phyloP scores from a whole-genome alignment of 92 coral and sea anemone species.

The Pocillopora grandis region DNA sequence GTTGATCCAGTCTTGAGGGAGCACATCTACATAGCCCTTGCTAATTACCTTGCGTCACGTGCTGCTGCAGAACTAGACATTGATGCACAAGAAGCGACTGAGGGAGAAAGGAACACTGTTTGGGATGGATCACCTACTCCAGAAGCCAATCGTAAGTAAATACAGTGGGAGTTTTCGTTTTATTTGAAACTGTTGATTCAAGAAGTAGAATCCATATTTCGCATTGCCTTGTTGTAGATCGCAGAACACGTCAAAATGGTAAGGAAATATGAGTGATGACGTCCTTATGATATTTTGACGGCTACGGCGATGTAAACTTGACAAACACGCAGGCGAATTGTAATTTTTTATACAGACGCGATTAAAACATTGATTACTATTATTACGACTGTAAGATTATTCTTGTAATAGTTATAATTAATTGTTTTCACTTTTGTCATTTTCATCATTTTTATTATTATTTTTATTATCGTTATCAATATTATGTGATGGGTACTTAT shows the following conservation, averaged over 20 bases:
- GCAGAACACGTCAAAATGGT: neutral
- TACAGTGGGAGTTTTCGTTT: neutral
- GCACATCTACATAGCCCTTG: constrained; percentile 41
- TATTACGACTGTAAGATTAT: neutral
- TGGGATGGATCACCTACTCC: constrained; percentile 1
- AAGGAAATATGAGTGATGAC: neutral
- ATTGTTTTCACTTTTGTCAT: neutral
- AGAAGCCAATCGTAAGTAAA: constrained; percentile 9
- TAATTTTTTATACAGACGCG: neutral
- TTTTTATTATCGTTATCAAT: neutral
- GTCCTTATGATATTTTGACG: neutral
- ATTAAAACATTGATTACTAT: neutral
- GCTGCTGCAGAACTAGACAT: constrained; percentile 35
- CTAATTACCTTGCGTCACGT: constrained; percentile 36
- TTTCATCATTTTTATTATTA: neutral
- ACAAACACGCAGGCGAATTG: neutral
- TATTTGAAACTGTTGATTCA: neutral
- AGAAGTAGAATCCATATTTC: neutral
- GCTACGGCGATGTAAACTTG: neutral
- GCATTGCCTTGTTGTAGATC: neutral
- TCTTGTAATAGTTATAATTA: neutral
- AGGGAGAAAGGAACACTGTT: constrained; percentile 13
- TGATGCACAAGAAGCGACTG: constrained; percentile 25
- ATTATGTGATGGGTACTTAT: neutral
- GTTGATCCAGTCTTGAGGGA: constrained; percentile 29